A percentile compares a stretch with the other conserved stretches of the same genome.
phyloP scores from a whole-genome alignment of 35 echinoderm and acorn worm genomes.

The Heliocidaris erythrogramma region DNA sequence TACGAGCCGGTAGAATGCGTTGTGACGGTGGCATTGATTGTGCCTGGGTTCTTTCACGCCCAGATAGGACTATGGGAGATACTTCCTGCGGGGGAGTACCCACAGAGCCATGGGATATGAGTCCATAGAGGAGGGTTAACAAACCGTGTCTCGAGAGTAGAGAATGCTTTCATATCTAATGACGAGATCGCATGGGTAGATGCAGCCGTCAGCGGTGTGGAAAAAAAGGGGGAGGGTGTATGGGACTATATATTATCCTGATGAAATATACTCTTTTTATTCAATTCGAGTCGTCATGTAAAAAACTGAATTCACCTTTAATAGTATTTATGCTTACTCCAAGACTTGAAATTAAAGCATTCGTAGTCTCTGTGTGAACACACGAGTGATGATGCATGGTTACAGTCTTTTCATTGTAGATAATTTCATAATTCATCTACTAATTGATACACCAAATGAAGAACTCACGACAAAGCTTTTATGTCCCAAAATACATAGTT shows the following conservation, averaged over 20 bases:
- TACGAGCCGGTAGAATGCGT: neutral
- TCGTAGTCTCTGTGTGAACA: no score
- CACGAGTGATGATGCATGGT: no score
- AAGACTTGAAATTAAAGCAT: no score
- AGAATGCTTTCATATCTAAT: neutral
- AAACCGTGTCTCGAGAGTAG: neutral
- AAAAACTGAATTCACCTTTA: no score
- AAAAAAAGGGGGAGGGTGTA: neutral
- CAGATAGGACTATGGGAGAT: neutral
- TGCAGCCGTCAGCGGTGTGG: neutral
- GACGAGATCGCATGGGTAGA: neutral
- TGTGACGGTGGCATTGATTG: conserved; percentile 5
- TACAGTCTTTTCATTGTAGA: no score
- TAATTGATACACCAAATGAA: no score
- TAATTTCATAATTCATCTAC: no score
- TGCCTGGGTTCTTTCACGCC: neutral
- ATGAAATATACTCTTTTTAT: no score
- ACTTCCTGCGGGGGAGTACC: neutral
- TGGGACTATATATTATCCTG: neutral
- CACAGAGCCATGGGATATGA: neutral
- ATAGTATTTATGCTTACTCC: no score
- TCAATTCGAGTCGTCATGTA: no score
- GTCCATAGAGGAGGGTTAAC: neutral
- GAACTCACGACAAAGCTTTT: no score
- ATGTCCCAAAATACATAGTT: no score